Evolutionary conservation across 2,797 vertebrate genomes (phyloP).

Genomic region (Megalops cyprinoides): DNA sequence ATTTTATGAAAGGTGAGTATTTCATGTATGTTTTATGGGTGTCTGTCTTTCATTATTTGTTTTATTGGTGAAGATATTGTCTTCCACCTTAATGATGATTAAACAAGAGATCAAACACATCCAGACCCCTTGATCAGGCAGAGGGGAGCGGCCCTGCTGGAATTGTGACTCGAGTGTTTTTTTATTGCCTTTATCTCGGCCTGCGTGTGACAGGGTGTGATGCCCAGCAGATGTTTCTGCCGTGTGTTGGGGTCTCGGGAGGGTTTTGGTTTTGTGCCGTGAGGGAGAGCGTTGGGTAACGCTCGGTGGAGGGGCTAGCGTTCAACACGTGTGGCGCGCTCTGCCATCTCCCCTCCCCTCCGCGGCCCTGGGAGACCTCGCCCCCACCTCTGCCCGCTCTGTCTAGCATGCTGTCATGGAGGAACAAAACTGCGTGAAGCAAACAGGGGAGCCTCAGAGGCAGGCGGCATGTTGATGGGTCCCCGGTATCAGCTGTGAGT

Average conservation of each 20-base stretch:
- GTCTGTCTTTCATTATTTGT: slow-evolving; percentile 41
- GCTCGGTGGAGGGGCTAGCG: too few relatives aligned
- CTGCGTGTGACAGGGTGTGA: slow-evolving; percentile 36
- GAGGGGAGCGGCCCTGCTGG: slow-evolving; percentile 61
- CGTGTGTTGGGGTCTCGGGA: too few relatives aligned
- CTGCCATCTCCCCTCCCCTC: not conserved
- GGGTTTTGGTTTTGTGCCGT: too few relatives aligned
- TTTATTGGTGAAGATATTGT: slow-evolving; percentile 32
- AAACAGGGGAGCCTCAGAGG: not conserved
- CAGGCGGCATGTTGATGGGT: not conserved
- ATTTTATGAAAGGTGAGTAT: slow-evolving; percentile 43
- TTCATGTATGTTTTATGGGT: slow-evolving; percentile 41
- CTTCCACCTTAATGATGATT: slow-evolving; percentile 40
- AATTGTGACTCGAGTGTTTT: slow-evolving; percentile 66
- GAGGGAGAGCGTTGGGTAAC: too few relatives aligned
- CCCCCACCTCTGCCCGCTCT: too few relatives aligned
- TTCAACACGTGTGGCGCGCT: not conserved
- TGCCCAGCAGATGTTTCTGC: slow-evolving; percentile 48
- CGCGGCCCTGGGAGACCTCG: too few relatives aligned
- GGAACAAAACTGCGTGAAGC: not conserved
- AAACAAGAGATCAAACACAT: slow-evolving; percentile 47
- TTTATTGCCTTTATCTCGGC: slow-evolving; percentile 39
- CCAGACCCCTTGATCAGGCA: slow-evolving; percentile 44
- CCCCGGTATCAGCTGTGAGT: not conserved
- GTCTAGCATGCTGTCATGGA: not conserved